phyloP scores from a whole-genome alignment of 2,113 vertebrate genomes.

The Sander vitreus region DNA sequence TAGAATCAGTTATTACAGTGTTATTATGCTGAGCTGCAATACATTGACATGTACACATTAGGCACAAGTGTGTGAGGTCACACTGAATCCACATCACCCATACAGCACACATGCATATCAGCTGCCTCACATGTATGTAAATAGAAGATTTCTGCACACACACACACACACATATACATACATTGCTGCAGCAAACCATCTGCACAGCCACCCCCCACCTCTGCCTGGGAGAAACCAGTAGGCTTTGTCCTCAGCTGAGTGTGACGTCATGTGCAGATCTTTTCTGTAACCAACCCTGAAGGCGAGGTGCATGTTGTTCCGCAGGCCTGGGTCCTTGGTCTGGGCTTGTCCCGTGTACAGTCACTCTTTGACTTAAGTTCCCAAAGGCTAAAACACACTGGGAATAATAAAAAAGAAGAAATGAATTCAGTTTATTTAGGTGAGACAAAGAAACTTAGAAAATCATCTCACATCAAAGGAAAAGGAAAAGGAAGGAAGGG shows the following conservation, averaged over 20 bases:
- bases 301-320: slow-evolving; percentile 61
- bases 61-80: slow-evolving; percentile 44
- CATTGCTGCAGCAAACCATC: slow-evolving; percentile 53
- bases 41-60: slow-evolving; percentile 60
- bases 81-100: slow-evolving; percentile 47
- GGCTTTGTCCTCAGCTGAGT: slow-evolving; percentile 84
- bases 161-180: neutral
- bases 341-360: slow-evolving; percentile 55
- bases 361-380: slow-evolving; percentile 29
- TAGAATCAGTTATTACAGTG: slow-evolving; percentile 30
- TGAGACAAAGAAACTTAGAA: slow-evolving; percentile 15
- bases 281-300: slow-evolving; percentile 65
- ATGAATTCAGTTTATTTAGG: slow-evolving; percentile 4
- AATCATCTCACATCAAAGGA: slow-evolving; percentile 18
- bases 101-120: slow-evolving; percentile 53
- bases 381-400: neutral
- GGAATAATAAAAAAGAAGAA: neutral
- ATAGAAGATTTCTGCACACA: slow-evolving; percentile 26
- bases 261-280: slow-evolving; percentile 76
- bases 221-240: slow-evolving; percentile 77
- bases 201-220: slow-evolving; percentile 55
- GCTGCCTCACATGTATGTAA: slow-evolving; percentile 47
- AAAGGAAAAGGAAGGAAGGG: neutral
- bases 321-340: slow-evolving; percentile 35
- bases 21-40: slow-evolving; percentile 33